Evolutionary conservation across 2,888 invertebrate species (phyloP).

Genomic region (Yponomeuta sedellus): DNA sequence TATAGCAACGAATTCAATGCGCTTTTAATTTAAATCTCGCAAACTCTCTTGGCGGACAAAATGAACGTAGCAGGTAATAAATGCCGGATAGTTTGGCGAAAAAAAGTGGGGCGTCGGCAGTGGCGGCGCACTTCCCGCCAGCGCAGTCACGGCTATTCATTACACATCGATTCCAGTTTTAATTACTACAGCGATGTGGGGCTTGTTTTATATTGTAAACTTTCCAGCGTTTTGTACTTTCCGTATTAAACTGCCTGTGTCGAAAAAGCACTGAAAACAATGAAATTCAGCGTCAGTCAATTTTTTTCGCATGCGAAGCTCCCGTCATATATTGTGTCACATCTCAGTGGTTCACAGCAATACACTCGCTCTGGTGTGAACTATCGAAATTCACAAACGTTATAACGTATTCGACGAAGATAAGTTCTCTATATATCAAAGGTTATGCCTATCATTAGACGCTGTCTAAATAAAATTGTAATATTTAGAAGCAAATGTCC

Average conservation of each 20-base stretch:
- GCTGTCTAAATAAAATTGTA: not conserved
- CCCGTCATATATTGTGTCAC: not conserved
- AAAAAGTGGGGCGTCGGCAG: constrained; percentile 9
- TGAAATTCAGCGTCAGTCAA: constrained; percentile 41
- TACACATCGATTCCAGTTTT: constrained; percentile 38
- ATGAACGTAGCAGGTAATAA: constrained; percentile 15
- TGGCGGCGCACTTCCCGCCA: constrained; percentile 21
- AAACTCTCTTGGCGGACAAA: constrained; percentile 6
- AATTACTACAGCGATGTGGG: constrained; percentile 39
- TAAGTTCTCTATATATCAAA: not conserved
- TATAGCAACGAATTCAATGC: not conserved
- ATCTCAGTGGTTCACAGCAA: constrained; percentile 2
- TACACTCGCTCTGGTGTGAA: constrained; percentile 28
- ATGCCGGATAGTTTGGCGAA: constrained; percentile 10
- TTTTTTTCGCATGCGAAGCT: constrained; percentile 26
- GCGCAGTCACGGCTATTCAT: constrained; percentile 30
- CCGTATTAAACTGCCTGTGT: constrained; percentile 54
- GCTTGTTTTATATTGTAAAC: constrained; percentile 32
- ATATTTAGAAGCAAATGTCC: not conserved
- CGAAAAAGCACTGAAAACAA: constrained; percentile 54
- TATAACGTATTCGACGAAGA: not conserved
- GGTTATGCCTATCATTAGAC: not conserved
- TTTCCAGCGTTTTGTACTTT: constrained; percentile 37
- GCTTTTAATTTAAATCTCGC: constrained; percentile 7
- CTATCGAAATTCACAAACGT: constrained; percentile 11